Percentiles rank a stretch among this genome's conserved stretches.
Conservation (phyloP, 2,113 vertebrate genomes). For the Maccullochella peelii region DNA sequence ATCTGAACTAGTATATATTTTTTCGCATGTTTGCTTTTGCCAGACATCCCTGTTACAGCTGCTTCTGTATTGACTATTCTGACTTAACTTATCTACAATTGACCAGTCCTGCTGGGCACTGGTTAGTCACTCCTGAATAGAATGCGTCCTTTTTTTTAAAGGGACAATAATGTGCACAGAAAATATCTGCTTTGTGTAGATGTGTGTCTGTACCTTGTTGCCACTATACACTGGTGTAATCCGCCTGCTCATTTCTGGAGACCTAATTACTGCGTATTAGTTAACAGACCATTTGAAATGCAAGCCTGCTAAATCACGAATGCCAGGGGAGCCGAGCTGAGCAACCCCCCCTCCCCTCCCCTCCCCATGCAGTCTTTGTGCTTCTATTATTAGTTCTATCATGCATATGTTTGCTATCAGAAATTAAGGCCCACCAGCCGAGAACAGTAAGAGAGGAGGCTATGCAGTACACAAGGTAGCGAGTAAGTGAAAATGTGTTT, state of each 20-base stretch:
- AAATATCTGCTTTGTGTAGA: slow-evolving; percentile 66
- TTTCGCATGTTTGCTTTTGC: neutral
- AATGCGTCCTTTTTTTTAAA: slow-evolving; percentile 29
- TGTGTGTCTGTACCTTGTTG: slow-evolving; percentile 68
- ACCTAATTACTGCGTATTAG: slow-evolving; percentile 81
- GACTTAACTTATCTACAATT: slow-evolving; percentile 35
- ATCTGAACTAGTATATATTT: neutral
- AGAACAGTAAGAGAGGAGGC: slow-evolving; percentile 37
- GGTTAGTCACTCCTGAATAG: slow-evolving; percentile 47
- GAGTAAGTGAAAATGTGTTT: neutral
- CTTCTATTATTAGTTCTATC: slow-evolving; percentile 79
- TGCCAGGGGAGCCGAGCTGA: slow-evolving; percentile 60
- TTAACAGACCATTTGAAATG: slow-evolving; percentile 80
- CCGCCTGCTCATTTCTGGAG: slow-evolving; percentile 69
- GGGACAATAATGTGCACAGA: slow-evolving; percentile 33
- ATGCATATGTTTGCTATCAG: slow-evolving; percentile 72
- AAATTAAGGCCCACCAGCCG: slow-evolving; percentile 63
- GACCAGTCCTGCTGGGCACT: slow-evolving; percentile 16
- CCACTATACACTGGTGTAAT: slow-evolving; percentile 53
- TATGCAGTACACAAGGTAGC: slow-evolving; percentile 15
- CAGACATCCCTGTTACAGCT: neutral
- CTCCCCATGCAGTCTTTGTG: slow-evolving; percentile 48
- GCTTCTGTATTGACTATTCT: slow-evolving; percentile 6
- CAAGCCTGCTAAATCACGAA: slow-evolving; percentile 70
- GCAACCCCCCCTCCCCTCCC: slow-evolving; percentile 7